phyloP scores from a whole-genome alignment of 2,797 vertebrate species.

The Cyprinodon diabolis region DNA sequence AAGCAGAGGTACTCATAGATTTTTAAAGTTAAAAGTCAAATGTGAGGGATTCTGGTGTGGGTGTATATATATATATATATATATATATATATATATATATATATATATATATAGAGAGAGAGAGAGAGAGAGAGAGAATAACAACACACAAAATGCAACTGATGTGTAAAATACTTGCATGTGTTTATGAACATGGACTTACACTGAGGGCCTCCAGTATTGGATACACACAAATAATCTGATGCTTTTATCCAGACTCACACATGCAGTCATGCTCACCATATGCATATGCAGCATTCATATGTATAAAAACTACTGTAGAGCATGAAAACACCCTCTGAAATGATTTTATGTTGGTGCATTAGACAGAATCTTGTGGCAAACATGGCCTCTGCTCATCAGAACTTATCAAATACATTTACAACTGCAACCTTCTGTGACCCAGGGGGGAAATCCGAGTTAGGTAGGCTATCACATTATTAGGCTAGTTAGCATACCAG shows the following conservation, averaged over 20 bases:
- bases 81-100: too few relatives aligned
- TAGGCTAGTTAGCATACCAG: slow-evolving; percentile 34
- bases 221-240: slow-evolving; percentile 26
- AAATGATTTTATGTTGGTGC: slow-evolving; percentile 26
- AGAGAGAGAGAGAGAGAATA: slow-evolving; percentile 35
- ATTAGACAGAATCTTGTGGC: slow-evolving; percentile 34
- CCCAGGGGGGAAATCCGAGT: slow-evolving; percentile 28
- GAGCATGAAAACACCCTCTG: slow-evolving; percentile 4
- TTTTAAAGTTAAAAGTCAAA: slow-evolving; percentile 6
- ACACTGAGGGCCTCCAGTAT: slow-evolving; percentile 27
- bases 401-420: slow-evolving; percentile 50
- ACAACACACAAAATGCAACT: slow-evolving; percentile 47
- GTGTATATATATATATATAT: too few relatives aligned
- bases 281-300: slow-evolving; percentile 2
- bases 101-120: too few relatives aligned
- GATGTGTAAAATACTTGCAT: slow-evolving; percentile 31
- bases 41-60: neutral
- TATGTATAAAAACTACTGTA: slow-evolving; percentile 16
- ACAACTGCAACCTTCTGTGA: slow-evolving; percentile 34
- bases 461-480: slow-evolving; percentile 34
- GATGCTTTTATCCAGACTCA: slow-evolving; percentile 39
- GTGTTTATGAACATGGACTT: slow-evolving; percentile 24
- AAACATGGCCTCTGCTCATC: slow-evolving; percentile 48
- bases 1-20: neutral
- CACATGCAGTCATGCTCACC: slow-evolving; percentile 10